Percentiles rank a stretch among this genome's conserved stretches.
These are phyloP conservation scores for Chromobotia macracanthus DNA, from an alignment of 2,797 vertebrate genomes.

Conservation along the genomic window DNA sequence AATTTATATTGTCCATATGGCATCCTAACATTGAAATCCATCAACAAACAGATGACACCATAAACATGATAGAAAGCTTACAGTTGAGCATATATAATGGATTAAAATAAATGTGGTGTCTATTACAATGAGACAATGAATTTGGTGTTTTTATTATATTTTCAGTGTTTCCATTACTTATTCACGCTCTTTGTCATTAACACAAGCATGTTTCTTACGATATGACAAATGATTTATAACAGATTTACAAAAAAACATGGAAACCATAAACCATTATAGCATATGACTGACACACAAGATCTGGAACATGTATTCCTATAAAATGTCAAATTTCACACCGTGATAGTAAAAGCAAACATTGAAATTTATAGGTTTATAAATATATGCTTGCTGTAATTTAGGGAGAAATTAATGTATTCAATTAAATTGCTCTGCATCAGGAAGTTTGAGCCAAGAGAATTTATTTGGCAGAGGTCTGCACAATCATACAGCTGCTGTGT, in stretches of 20 bases:
- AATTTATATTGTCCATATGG: constrained; percentile 37
- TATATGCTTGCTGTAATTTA: not conserved
- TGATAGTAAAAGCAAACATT: not conserved
- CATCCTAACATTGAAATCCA: constrained; percentile 27
- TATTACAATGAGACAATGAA: constrained; percentile 31
- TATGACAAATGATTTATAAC: not conserved
- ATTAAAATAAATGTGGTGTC: too few species aligned
- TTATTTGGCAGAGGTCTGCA: constrained; percentile 13
- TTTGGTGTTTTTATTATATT: not conserved
- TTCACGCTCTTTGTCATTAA: not conserved
- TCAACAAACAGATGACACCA: constrained; percentile 35
- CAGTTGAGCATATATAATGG: too few species aligned
- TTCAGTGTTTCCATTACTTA: not conserved
- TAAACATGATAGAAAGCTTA: constrained; percentile 23
- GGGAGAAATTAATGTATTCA: not conserved
- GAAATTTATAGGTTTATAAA: not conserved
- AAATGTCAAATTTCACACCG: too few species aligned
- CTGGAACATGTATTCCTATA: not conserved
- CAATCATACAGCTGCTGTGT: not conserved
- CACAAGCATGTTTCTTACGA: not conserved
- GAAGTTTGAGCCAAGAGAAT: constrained; percentile 9
- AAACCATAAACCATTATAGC: too few species aligned
- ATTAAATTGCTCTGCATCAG: constrained; percentile 1
- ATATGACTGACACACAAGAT: too few species aligned
- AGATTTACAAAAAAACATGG: not conserved